These are phyloP conservation scores for Gambusia affinis DNA, from an alignment of 2,113 vertebrate genomes.

Conservation along the genomic window DNA sequence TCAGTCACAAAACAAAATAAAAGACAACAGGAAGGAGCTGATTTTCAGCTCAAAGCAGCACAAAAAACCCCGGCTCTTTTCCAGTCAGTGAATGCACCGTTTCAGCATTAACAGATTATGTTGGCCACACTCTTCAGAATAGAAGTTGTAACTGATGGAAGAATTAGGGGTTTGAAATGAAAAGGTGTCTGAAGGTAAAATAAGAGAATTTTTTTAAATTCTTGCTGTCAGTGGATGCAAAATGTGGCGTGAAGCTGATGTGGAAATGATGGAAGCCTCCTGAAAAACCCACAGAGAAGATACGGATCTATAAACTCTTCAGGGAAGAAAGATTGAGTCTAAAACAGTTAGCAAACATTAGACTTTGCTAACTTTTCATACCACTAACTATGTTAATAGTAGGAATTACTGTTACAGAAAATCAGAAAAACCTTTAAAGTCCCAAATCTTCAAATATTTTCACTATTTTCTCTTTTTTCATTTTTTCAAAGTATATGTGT, in stretches of 20 bases:
- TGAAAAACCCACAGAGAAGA: too few relatives aligned
- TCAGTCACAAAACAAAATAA: constrained; percentile 3
- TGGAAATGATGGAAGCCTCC: too few relatives aligned
- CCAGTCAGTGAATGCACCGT: not conserved
- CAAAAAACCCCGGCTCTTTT: not conserved
- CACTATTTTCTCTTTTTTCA: too few relatives aligned
- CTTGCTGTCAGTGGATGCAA: not conserved
- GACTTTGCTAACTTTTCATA: too few relatives aligned
- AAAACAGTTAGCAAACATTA: not conserved
- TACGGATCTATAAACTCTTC: not conserved
- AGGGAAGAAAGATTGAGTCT: not conserved
- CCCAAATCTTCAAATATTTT: not conserved
- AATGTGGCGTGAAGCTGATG: not conserved
- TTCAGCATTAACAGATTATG: not conserved
- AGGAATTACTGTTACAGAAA: constrained; percentile 33
- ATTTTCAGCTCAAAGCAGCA: too few relatives aligned
- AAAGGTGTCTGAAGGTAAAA: not conserved
- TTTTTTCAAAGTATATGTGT: too few relatives aligned
- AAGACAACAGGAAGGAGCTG: not conserved
- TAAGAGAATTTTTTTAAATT: not conserved
- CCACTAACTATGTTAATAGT: too few relatives aligned
- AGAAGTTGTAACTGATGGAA: not conserved
- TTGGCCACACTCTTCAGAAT: not conserved
- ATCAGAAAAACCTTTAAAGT: not conserved
- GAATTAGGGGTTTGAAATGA: not conserved